Conservation (phyloP, 2,797 vertebrate species). For the Tokudaia tokunoshimensis region DNA sequence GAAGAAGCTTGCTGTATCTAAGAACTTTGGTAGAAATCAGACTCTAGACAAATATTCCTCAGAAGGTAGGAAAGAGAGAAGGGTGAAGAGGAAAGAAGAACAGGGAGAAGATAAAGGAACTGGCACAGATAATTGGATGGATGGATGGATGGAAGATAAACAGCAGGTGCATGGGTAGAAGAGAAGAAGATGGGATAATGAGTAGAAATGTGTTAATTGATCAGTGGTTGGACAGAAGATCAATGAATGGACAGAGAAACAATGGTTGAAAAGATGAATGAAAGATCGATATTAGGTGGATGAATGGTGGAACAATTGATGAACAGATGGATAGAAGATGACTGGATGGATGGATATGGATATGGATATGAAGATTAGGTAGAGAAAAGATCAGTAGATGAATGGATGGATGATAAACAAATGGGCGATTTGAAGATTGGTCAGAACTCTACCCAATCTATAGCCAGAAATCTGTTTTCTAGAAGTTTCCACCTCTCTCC, state of each 20-base stretch:
- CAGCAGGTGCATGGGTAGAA: background rate
- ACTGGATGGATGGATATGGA: background rate
- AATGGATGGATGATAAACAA: background rate
- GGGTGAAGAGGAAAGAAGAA: background rate
- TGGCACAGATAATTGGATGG: background rate
- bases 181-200: background rate
- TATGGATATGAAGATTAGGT: background rate
- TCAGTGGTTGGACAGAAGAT: background rate
- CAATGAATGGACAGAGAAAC: background rate
- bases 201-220: background rate
- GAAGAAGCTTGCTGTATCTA: conserved; percentile 5
- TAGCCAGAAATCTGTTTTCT: background rate
- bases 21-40: background rate
- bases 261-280: background rate
- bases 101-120: background rate
- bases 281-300: background rate
- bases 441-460: background rate
- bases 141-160: background rate
- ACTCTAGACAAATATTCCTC: conserved; percentile 33
- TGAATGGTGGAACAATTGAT: background rate
- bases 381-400: background rate
- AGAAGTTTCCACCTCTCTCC: background rate
- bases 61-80: background rate
- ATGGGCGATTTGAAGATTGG: background rate
- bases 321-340: background rate